phyloP scores from a whole-genome alignment of 2,113 vertebrate genomes.

The Chloropsis hardwickii region DNA sequence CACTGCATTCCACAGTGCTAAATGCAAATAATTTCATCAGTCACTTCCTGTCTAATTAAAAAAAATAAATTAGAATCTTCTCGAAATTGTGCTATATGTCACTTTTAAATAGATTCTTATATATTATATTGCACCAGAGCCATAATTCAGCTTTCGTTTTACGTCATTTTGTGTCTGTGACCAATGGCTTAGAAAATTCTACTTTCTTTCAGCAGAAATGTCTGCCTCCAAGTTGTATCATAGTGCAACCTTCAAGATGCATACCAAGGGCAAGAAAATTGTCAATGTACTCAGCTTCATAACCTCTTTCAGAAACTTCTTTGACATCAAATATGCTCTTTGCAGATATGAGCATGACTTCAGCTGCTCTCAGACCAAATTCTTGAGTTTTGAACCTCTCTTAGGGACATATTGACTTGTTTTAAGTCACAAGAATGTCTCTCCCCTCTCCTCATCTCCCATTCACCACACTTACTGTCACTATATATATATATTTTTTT shows the following conservation, averaged over 20 bases:
- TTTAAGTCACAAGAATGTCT: neutral
- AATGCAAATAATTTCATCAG: neutral
- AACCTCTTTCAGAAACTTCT: neutral
- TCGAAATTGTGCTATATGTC: neutral
- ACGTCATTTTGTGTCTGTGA: constrained; percentile 7
- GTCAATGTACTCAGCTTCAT: neutral
- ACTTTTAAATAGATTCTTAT: neutral
- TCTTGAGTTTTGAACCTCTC: neutral
- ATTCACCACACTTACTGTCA: neutral
- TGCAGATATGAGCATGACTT: neutral
- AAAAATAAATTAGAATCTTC: neutral
- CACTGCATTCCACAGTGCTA: neutral
- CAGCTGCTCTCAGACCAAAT: neutral
- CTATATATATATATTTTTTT: neutral
- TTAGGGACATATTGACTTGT: neutral
- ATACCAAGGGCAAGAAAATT: constrained; percentile 19
- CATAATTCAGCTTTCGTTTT: neutral
- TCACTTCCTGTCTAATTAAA: neutral
- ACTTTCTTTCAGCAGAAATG: constrained; percentile 28
- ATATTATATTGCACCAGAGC: neutral
- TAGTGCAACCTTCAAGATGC: neutral
- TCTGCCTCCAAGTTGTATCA: neutral
- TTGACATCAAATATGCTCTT: neutral
- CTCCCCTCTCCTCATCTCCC: neutral
- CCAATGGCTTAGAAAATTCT: constrained; percentile 42